Base-by-base conservation (phyloP, 2,113 vertebrate genomes). In the Pluvialis apricaria region DNA sequence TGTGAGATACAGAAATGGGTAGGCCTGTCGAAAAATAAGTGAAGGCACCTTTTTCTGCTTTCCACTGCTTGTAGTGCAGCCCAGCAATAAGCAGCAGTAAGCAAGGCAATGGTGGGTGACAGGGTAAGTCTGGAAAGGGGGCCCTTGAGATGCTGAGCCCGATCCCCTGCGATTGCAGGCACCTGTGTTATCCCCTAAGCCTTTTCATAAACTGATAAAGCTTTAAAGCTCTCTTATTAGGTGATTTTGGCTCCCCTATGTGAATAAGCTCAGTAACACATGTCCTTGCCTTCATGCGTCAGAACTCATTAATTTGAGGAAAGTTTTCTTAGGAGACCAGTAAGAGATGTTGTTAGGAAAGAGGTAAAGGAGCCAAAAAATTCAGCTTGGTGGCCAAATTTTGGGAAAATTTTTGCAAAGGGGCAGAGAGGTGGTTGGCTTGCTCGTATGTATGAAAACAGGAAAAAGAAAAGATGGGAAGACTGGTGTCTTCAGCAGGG, bases 191-290 rank as follows among this genome's bases (percentile, higher is more conserved):
- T 55, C 52, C 47, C 15, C 31, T 62, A 62, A 88, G 47, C 62
- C 45, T 82, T 90, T 66, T 92, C 69, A 86, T 86, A 92, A 92
- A 93, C 71, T 94, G 45, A 15, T 75, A 64, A 90, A 90, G 66
- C 65, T 86, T 88, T 66, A 83, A 76, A 86, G 44, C 71, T 96
- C n/a, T 51, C 85, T 90, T 88, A 88, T 51, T 86, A 81, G 72
- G 38, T 95, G 76, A 55, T 81, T 92, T 92, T 71, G 60, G 51
- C 51, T 90, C 16, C 62, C 55, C 71, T 71, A 0, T 80, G 29
- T 10, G 78, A 92, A 90, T 86, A 70, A 71, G 24, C 62, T 90
- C 29, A 31, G 42, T 80, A 93, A 78, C 55, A 51, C 7, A 16
- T 49, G 0, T 79, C 66, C 51, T 88, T 92, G 84, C 62, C 44